Evolutionary conservation across 2,888 invertebrate genomes (phyloP), one percentile per base, ranked within the genome.

Genomic region (Scaptomyza reducta): DNA sequence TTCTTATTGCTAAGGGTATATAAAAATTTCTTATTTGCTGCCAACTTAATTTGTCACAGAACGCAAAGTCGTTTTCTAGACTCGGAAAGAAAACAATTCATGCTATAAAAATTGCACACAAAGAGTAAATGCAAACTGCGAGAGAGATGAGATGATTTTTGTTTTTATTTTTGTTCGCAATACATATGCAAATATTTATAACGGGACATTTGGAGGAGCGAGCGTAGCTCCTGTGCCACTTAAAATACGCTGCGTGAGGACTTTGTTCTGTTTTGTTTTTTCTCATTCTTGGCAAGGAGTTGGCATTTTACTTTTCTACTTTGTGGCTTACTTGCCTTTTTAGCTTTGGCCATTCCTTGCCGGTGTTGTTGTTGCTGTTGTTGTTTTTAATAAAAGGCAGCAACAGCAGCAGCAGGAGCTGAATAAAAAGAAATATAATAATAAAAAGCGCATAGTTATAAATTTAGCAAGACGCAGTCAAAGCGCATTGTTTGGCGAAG

Each of bases 271-370:
- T 58, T 82, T 62, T 44, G 62, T 47, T 16, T 42, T 62, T 62
- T 59, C 63, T 66, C 62, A 62, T 59, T 53, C 74, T 62, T 53
- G 63, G 72, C 27, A 71, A 76, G 61, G 73, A 82, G 84, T 86
- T 82, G 87, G 72, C 74, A 82, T 82, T 82, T 86, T 83, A 86
- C 87, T 86, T 82, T 83, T 83, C 74, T 74, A 86, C 81, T 82
- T 82, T 82, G 81, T 86, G 81, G 81, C 87, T 82, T 81, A 83
- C 77, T 83, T 86, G 84, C 87, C 84, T 85, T 83, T 86, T 86
- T 81, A 71, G 80, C 80, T 81, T 76, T 70, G 80, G 80, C 86
- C 80, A 83, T 81, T 81, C 65, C 41, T 16, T 25, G 22, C 16
- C 33, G 29, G n/a, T 38, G 35, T 42, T 65, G 38, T 58, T 50